A percentile compares a stretch with the other conserved stretches of the same genome.
Conservation (phyloP, 2,797 vertebrate species). For the Tapera naevia region DNA sequence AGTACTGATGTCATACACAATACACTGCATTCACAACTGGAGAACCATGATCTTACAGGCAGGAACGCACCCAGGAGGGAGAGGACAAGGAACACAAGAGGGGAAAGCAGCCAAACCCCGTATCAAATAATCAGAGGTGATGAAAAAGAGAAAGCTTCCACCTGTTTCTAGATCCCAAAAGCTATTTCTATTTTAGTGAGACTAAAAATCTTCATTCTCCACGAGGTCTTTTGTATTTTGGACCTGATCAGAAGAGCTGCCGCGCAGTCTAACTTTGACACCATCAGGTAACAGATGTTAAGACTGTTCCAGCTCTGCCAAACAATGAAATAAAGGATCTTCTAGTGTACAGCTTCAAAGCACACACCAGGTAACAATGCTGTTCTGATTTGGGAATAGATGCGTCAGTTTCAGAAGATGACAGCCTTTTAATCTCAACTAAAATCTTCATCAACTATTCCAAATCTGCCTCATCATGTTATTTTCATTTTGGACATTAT, state of each 20-base stretch:
- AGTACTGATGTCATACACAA: neutral
- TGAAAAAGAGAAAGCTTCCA: neutral
- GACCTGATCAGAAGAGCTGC: neutral
- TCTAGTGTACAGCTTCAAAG: neutral
- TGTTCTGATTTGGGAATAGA: neutral
- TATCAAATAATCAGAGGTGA: neutral
- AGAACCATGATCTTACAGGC: neutral
- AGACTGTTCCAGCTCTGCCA: neutral
- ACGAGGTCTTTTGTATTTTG: neutral
- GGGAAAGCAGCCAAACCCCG: neutral
- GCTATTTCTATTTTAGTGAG: neutral
- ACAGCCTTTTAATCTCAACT: neutral
- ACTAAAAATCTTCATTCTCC: neutral
- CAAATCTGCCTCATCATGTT: neutral
- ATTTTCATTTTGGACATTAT: neutral
- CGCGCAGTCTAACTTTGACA: neutral
- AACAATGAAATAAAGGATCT: neutral
- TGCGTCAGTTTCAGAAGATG: neutral
- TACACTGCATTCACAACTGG: neutral
- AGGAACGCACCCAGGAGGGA: neutral
- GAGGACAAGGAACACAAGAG: neutral
- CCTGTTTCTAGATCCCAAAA: neutral
- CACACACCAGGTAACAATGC: neutral
- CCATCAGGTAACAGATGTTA: neutral
- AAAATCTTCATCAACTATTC: neutral